Evolutionary conservation across 2,113 vertebrate genomes (phyloP).

Genomic region (Epinephelus fuscoguttatus): DNA sequence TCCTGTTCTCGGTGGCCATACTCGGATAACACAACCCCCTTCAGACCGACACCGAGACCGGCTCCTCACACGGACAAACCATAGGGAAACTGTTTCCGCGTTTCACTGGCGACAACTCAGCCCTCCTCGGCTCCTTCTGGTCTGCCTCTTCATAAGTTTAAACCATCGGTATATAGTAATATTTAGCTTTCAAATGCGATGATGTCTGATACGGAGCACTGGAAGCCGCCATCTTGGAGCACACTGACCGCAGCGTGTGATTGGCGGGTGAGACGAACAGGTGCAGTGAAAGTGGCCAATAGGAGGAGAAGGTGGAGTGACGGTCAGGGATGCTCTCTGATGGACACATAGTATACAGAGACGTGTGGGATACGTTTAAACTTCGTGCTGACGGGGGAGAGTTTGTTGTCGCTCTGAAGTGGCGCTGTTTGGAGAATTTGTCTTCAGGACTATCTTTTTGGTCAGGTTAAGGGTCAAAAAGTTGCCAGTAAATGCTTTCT

Average conservation of each 20-base stretch:
- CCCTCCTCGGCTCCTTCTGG: background rate
- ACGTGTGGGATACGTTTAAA: background rate
- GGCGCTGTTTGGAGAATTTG: too few species aligned
- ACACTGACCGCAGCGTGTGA: slow-evolving; percentile 65
- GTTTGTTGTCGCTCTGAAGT: slow-evolving; percentile 2
- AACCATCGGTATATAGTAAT: background rate
- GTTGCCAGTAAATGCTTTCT: too few species aligned
- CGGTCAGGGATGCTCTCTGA: slow-evolving; percentile 21
- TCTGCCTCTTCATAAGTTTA: background rate
- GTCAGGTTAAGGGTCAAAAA: too few species aligned
- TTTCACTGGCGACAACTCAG: background rate
- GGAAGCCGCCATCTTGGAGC: slow-evolving; percentile 91
- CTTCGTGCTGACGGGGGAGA: background rate
- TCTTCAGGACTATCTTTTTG: too few species aligned
- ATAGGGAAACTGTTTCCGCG: slow-evolving; percentile 26
- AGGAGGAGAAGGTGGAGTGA: background rate
- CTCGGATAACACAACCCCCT: slow-evolving; percentile 55
- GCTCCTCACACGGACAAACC: slow-evolving; percentile 33
- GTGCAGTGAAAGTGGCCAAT: slow-evolving; percentile 82
- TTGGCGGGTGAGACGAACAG: slow-evolving; percentile 82
- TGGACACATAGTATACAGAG: background rate
- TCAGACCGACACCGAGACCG: slow-evolving; percentile 52
- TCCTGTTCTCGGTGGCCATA: slow-evolving; percentile 94
- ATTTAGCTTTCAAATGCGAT: slow-evolving; percentile 42
- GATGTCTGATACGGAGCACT: slow-evolving; percentile 55